These are phyloP conservation scores for Heterohyrax brucei DNA, from an alignment of 2,797 vertebrate genomes.

Conservation along the genomic window DNA sequence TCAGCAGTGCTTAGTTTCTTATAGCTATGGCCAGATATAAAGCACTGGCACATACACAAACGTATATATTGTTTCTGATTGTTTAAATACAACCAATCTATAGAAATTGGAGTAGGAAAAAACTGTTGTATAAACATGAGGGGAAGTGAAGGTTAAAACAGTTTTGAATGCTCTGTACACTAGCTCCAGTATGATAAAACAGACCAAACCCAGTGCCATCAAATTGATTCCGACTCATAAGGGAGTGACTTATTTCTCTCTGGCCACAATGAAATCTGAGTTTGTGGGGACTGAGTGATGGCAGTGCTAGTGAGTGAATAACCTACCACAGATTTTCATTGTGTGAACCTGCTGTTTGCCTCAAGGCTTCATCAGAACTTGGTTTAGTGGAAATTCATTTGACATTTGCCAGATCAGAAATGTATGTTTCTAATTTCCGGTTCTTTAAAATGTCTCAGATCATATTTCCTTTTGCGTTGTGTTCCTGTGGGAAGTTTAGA, in stretches of 20 bases:
- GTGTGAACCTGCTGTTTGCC: neutral
- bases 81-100: neutral
- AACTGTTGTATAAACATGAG: neutral
- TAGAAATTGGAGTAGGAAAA: constrained; percentile 41
- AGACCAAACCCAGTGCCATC: too few species aligned
- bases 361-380: neutral
- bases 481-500: neutral
- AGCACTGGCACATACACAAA: neutral
- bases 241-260: neutral
- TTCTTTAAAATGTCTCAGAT: neutral
- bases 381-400: neutral
- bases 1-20: neutral
- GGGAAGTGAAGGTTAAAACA: neutral
- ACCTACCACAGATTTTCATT: neutral
- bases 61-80: neutral
- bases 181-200: neutral
- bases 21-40: neutral
- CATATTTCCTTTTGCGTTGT: neutral
- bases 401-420: neutral
- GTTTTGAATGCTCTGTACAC: constrained; percentile 29
- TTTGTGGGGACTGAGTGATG: neutral
- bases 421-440: neutral
- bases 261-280: neutral
- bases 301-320: neutral
- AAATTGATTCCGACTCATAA: neutral